Conservation (phyloP, 2,888 invertebrate species). For the Andrena marginata region DNA sequence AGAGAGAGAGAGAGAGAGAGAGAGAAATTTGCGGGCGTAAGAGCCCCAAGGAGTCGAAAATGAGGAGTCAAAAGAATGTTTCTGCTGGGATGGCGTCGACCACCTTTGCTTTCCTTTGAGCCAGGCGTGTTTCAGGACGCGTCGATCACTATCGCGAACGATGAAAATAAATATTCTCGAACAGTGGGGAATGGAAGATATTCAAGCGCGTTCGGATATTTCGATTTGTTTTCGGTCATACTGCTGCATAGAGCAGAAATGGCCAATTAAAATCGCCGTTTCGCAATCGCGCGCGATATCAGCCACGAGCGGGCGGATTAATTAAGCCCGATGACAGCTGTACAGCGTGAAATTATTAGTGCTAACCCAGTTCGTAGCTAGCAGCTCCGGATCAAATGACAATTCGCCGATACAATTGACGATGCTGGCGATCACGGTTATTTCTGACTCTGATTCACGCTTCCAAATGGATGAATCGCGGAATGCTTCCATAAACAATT, state of each 20-base stretch:
- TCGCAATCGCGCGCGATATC: constrained; percentile 19
- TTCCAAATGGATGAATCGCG: constrained; percentile 32
- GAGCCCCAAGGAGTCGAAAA: constrained; percentile 51
- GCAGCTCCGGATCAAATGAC: constrained; percentile 61
- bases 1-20: too few relatives aligned
- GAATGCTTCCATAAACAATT: constrained; percentile 40
- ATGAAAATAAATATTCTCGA: not conserved
- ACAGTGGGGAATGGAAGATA: too few relatives aligned
- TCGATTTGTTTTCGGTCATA: too few relatives aligned
- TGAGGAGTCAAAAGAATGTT: constrained; percentile 36
- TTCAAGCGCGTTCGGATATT: too few relatives aligned
- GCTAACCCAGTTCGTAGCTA: constrained; percentile 60
- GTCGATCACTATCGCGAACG: not conserved
- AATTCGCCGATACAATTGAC: constrained; percentile 72
- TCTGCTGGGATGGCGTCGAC: constrained; percentile 37
- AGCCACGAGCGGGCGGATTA: constrained; percentile 42
- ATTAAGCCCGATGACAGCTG: constrained; percentile 55
- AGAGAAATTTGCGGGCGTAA: constrained; percentile 53
- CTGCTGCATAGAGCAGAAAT: not conserved
- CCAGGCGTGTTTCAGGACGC: not conserved
- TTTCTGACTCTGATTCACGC: constrained; percentile 72
- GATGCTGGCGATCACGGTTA: constrained; percentile 68
- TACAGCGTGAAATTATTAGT: constrained; percentile 67
- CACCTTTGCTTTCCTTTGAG: not conserved
- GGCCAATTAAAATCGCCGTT: constrained; percentile 31